Conservation (phyloP, 2,888 invertebrate species). For the Rhamphomyia laevipes region DNA sequence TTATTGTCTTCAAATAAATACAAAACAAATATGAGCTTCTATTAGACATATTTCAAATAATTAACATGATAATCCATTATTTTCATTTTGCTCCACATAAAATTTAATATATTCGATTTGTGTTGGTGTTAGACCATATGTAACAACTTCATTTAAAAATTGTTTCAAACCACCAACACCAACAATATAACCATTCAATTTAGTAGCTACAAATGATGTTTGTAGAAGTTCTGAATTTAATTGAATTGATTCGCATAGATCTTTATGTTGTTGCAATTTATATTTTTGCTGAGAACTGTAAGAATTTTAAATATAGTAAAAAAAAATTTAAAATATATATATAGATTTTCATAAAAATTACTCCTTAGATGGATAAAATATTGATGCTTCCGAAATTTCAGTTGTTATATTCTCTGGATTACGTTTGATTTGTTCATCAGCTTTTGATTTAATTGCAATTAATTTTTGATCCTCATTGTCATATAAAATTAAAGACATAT, state of each 20-base stretch:
- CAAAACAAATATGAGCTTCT: no score
- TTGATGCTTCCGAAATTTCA: constrained; percentile 55
- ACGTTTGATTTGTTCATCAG: constrained; percentile 36
- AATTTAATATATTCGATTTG: constrained; percentile 55
- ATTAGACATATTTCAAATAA: no score
- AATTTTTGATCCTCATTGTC: constrained; percentile 68
- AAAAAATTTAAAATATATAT: neutral
- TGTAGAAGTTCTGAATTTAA: constrained; percentile 48
- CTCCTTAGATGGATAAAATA: constrained; percentile 84
- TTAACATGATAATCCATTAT: constrained; percentile 58
- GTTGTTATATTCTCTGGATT: constrained; percentile 40
- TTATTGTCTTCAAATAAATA: no score
- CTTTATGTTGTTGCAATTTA: constrained; percentile 64
- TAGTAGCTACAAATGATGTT: constrained; percentile 61
- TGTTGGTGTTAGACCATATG: constrained; percentile 52
- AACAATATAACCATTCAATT: constrained; percentile 71
- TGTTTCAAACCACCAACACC: constrained; percentile 58
- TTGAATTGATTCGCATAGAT: constrained; percentile 53
- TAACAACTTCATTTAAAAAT: constrained; percentile 53
- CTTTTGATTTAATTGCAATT: constrained; percentile 46
- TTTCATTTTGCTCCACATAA: constrained; percentile 53
- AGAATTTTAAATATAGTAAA: constrained; percentile 17
- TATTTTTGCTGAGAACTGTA: constrained; percentile 88
- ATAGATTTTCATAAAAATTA: constrained; percentile 40
- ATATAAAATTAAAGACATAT: constrained; percentile 74